These are phyloP conservation scores for Hermaeophaga mercurialis DNA, from an alignment of 2,888 invertebrate species.

Conservation along the genomic window DNA sequence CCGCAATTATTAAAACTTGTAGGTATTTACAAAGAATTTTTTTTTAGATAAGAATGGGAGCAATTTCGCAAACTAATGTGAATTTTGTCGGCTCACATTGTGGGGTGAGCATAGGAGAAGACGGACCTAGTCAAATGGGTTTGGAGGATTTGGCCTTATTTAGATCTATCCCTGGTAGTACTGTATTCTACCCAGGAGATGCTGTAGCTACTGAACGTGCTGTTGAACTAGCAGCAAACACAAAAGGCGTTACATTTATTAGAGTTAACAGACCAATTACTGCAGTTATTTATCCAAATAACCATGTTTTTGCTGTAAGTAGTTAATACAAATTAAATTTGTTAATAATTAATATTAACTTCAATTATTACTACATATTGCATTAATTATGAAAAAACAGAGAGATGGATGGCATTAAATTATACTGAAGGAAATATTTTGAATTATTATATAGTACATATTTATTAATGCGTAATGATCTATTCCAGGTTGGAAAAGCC, in stretches of 20 bases:
- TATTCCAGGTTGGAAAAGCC: slow-evolving; percentile 70
- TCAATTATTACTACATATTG: no score
- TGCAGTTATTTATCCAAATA: slow-evolving; percentile 81
- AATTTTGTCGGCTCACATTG: slow-evolving; percentile 98
- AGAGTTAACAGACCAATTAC: slow-evolving; percentile 94
- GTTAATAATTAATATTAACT: no score
- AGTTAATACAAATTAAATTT: no score
- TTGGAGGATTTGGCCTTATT: slow-evolving; percentile 98
- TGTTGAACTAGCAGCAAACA: slow-evolving; percentile 94
- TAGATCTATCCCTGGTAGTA: slow-evolving; percentile 83
- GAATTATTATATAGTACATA: no score
- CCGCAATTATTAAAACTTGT: no score
- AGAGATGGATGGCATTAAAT: no score
- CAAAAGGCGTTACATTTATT: slow-evolving; percentile 90
- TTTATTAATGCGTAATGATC: no score
- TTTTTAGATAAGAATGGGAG: slow-evolving; percentile 93
- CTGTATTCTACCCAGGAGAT: slow-evolving; percentile 84
- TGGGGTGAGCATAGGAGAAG: slow-evolving; percentile 98
- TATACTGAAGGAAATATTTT: no score
- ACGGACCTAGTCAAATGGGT: slow-evolving; percentile 99
- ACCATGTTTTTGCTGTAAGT: slow-evolving; percentile 76
- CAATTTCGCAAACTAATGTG: slow-evolving; percentile 96
- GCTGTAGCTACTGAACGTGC: slow-evolving; percentile 95
- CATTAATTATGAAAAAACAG: no score
- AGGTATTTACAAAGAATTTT: slow-evolving; percentile 3